These are phyloP conservation scores for Pachliopta kotzebuea DNA, from an alignment of 2,888 invertebrate species.

Conservation along the genomic window DNA sequence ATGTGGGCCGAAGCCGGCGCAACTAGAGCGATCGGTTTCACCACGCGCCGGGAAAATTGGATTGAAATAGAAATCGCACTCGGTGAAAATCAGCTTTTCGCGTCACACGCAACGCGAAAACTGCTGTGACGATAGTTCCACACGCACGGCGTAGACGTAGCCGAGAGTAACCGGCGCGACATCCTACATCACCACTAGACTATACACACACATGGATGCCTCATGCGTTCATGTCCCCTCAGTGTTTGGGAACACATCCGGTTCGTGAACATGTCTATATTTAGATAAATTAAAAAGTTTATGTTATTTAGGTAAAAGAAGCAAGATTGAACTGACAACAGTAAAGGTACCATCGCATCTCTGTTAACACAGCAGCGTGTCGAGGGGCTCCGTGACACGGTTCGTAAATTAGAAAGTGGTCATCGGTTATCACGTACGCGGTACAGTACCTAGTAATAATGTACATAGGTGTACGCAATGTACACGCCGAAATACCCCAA, in stretches of 20 bases:
- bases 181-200: neutral
- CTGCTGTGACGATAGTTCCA: conserved; percentile 29
- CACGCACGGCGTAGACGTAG: conserved; percentile 1
- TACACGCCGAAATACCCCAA: conserved; percentile 60
- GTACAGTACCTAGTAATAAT: conserved; percentile 31
- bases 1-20: conserved; percentile 74
- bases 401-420: conserved; percentile 62
- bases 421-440: conserved; percentile 52
- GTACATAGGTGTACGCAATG: conserved; percentile 52
- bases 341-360: conserved; percentile 22
- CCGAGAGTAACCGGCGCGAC: neutral
- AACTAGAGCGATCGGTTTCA: conserved; percentile 79
- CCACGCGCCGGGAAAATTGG: conserved; percentile 76
- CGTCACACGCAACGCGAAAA: conserved; percentile 66
- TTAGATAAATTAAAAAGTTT: conserved; percentile 29
- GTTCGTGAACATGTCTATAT: conserved; percentile 34
- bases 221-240: conserved; percentile 71
- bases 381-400: conserved; percentile 31
- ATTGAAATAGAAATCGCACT: conserved; percentile 78
- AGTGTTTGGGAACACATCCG: conserved; percentile 46
- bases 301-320: conserved; percentile 20
- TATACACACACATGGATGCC: conserved; percentile 5
- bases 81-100: conserved; percentile 74
- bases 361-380: conserved; percentile 25
- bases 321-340: conserved; percentile 1